phyloP scores from a whole-genome alignment of 2,113 vertebrate species.

The Anolis carolinensis region DNA sequence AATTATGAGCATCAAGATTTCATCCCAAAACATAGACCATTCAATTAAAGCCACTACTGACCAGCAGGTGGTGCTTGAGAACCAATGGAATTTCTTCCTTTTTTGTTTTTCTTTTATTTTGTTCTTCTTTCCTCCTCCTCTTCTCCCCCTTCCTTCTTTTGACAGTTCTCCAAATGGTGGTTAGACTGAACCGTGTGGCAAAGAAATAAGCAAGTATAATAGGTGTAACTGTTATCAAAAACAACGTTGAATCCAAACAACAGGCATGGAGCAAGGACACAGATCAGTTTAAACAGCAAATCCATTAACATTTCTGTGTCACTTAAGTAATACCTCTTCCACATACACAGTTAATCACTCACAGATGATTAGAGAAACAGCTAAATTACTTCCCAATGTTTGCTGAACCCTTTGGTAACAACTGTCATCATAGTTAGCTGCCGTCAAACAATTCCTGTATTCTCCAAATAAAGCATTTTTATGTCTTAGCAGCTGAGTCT shows the following conservation, averaged over 20 bases:
- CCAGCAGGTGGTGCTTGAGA: constrained; percentile 32
- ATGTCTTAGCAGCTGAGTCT: too few relatives aligned
- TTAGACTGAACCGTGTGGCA: not conserved
- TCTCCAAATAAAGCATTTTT: not conserved
- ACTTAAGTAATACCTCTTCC: not conserved
- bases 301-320: not conserved
- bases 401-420: not conserved
- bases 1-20: not conserved
- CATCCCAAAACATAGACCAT: not conserved
- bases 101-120: too few relatives aligned
- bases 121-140: not conserved
- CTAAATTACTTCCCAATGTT: not conserved
- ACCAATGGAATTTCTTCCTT: not conserved
- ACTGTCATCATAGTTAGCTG: not conserved
- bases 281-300: not conserved
- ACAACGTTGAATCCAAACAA: not conserved
- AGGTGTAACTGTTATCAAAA: not conserved
- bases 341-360: not conserved
- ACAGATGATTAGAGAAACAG: not conserved
- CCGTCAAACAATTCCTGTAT: not conserved
- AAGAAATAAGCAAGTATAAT: not conserved
- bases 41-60: not conserved
- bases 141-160: not conserved
- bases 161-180: not conserved
- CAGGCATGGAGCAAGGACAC: not conserved